A percentile compares a stretch with the other conserved stretches of the same genome.
phyloP scores from a whole-genome alignment of 2,113 vertebrate species.

The Mormyrus iriodes region DNA sequence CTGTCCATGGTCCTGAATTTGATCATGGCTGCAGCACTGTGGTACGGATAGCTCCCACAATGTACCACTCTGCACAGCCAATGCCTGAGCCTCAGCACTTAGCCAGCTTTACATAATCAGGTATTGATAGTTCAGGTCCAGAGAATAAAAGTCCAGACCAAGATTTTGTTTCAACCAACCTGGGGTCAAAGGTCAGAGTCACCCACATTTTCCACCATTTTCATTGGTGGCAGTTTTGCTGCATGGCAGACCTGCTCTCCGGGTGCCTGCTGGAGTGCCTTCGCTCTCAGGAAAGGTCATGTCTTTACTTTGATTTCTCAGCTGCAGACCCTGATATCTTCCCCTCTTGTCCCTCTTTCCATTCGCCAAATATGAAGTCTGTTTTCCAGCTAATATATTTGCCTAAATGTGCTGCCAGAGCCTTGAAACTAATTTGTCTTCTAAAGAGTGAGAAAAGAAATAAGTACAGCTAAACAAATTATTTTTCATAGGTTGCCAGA shows the following conservation, averaged over 20 bases:
- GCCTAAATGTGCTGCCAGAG: not conserved
- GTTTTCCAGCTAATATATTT: no score
- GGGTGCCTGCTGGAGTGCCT: not conserved
- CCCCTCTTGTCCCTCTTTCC: not conserved
- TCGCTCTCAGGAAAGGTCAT: not conserved
- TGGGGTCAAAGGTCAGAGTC: not conserved
- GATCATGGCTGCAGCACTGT: not conserved
- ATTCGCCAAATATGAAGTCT: not conserved
- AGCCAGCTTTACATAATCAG: not conserved
- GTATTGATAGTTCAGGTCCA: not conserved
- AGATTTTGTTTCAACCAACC: not conserved
- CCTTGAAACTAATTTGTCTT: not conserved
- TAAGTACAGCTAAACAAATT: not conserved
- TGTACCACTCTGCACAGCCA: not conserved
- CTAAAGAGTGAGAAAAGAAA: not conserved
- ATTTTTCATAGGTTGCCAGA: not conserved
- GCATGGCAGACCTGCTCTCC: not conserved
- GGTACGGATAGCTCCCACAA: not conserved
- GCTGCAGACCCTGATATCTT: not conserved
- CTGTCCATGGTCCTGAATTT: not conserved
- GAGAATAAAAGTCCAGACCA: not conserved
- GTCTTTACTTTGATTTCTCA: not conserved
- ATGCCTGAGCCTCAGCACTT: not conserved
- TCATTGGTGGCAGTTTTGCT: not conserved
- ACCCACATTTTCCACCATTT: not conserved